Percentiles rank a stretch among this genome's conserved stretches.
These are phyloP conservation scores for Perdita meconis DNA, from an alignment of 2,888 invertebrate genomes.

Conservation along the genomic window DNA sequence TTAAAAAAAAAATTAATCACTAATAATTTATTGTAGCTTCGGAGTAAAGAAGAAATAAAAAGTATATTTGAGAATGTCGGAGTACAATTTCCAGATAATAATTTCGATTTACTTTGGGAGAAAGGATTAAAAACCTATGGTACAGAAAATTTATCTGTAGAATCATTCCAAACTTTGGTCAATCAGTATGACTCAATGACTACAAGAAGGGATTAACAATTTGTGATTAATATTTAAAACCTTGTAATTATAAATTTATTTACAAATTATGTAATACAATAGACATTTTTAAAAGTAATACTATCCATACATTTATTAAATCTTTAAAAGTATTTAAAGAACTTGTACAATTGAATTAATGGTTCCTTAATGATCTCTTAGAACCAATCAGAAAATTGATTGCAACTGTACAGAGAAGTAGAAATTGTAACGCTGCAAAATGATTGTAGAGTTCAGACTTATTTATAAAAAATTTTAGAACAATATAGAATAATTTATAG, in stretches of 20 bases:
- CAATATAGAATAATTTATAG: not conserved
- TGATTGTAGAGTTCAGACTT: too few relatives aligned
- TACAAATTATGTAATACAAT: not conserved
- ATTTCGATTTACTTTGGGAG: slow-evolving; percentile 74
- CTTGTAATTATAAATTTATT: not conserved
- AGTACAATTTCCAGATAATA: slow-evolving; percentile 71
- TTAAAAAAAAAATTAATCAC: too few relatives aligned
- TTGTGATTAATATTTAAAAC: not conserved
- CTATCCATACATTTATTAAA: too few relatives aligned
- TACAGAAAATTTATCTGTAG: slow-evolving; percentile 72
- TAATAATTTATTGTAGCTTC: slow-evolving; percentile 58
- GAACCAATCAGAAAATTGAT: too few relatives aligned
- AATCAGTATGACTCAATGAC: slow-evolving; percentile 5
- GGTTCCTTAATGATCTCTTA: too few relatives aligned
- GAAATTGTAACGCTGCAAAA: too few relatives aligned
- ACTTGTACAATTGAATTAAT: too few relatives aligned
- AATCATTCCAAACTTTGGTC: slow-evolving; percentile 63
- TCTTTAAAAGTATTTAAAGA: too few relatives aligned
- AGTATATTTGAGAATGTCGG: slow-evolving; percentile 69
- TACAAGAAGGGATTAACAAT: not conserved
- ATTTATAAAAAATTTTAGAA: too few relatives aligned
- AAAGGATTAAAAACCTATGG: slow-evolving; percentile 71
- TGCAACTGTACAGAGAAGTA: too few relatives aligned
- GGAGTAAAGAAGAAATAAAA: slow-evolving; percentile 68
- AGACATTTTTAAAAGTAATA: too few relatives aligned